Evolutionary conservation across 2,113 vertebrate species (phyloP).

Genomic region (Apteryx owenii): DNA sequence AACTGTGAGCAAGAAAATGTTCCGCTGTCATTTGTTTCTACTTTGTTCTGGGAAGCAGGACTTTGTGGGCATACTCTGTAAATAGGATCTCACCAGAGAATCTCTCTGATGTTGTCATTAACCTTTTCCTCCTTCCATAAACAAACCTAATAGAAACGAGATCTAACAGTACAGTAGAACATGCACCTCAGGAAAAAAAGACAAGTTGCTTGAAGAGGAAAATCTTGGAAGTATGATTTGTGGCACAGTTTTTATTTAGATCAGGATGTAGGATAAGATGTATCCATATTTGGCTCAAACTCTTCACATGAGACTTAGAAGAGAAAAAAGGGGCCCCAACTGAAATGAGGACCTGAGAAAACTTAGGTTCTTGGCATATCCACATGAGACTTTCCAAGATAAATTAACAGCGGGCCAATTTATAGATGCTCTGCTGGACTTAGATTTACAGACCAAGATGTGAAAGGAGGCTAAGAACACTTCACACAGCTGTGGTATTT

Average conservation of each 20-base stretch:
- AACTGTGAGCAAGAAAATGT: background rate
- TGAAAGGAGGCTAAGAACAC: background rate
- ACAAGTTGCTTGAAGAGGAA: background rate
- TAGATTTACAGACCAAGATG: background rate
- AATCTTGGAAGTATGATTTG: background rate
- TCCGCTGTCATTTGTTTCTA: background rate
- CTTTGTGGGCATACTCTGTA: background rate
- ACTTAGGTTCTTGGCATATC: background rate
- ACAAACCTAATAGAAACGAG: background rate
- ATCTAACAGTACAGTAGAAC: background rate
- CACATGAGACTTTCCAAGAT: conserved; percentile 26
- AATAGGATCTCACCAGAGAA: background rate
- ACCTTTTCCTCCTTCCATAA: background rate
- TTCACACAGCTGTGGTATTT: conserved; percentile 32
- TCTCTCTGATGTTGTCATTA: background rate
- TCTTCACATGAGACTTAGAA: background rate
- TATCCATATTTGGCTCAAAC: conserved; percentile 35
- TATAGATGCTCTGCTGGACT: background rate
- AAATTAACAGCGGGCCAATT: background rate
- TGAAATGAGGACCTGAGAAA: conserved; percentile 51
- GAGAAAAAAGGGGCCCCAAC: background rate
- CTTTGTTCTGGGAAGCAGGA: conserved; percentile 2
- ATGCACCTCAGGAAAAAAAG: background rate
- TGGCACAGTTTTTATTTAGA: conserved; percentile 23
- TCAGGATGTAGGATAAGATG: background rate